Percentiles rank a stretch among this genome's conserved stretches.
Evolutionary conservation across 2,797 vertebrate species (phyloP).

Genomic region (Microctenopoma lineatum): DNA sequence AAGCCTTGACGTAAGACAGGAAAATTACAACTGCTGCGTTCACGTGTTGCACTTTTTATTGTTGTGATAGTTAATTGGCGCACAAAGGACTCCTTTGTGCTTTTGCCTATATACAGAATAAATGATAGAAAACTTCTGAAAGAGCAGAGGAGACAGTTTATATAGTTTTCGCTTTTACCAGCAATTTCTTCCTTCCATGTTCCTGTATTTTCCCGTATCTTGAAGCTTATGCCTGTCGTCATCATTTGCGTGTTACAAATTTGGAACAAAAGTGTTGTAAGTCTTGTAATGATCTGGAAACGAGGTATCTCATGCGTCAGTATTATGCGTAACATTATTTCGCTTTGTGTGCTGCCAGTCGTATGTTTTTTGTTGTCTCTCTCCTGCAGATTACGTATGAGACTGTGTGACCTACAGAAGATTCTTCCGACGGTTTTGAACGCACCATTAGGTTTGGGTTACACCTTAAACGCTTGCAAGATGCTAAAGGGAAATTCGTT

Average conservation of each 20-base stretch:
- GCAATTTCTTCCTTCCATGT: too few species aligned
- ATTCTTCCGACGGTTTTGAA: constrained; percentile 34
- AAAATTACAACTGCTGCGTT: constrained; percentile 54
- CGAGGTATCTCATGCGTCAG: background rate
- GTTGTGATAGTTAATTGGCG: too few species aligned
- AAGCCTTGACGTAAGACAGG: constrained; percentile 48
- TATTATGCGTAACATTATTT: background rate
- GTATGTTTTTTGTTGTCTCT: background rate
- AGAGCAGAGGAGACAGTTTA: too few species aligned
- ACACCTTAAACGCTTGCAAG: constrained; percentile 53
- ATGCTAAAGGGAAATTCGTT: constrained; percentile 59
- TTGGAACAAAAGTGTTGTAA: too few species aligned
- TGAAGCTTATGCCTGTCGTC: too few species aligned
- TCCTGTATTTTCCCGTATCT: too few species aligned
- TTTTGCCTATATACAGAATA: background rate
- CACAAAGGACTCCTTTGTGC: background rate
- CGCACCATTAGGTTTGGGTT: constrained; percentile 52
- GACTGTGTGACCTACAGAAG: fast-evolving
- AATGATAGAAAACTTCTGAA: background rate
- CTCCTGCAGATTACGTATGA: too few species aligned
- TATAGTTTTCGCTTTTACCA: too few species aligned
- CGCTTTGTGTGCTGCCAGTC: background rate
- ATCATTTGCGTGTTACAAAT: too few species aligned
- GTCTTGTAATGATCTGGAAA: background rate
- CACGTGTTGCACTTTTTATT: background rate